These are phyloP conservation scores for Embiotoca jacksoni DNA, from an alignment of 2,113 vertebrate species.

Conservation along the genomic window DNA sequence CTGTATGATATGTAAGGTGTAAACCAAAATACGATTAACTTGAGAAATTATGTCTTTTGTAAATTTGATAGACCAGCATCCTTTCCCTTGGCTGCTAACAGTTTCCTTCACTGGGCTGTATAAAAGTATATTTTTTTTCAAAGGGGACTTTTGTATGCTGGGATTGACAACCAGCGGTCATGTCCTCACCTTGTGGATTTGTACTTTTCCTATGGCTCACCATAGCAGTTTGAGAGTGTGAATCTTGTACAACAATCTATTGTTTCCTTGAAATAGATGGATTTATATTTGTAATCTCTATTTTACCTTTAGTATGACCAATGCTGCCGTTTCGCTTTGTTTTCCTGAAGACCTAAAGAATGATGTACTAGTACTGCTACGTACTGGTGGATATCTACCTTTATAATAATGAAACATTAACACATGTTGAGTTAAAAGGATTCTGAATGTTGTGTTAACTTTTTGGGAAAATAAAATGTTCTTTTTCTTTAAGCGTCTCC, in stretches of 20 bases:
- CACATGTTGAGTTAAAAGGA: constrained; percentile 56
- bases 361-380: constrained; percentile 39
- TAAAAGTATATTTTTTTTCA: constrained; percentile 67
- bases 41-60: constrained; percentile 56
- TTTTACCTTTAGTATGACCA: constrained; percentile 70
- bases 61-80: constrained; percentile 67
- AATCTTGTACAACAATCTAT: constrained; percentile 69
- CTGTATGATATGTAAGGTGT: constrained; percentile 53
- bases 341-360: constrained; percentile 53
- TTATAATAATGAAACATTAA: constrained; percentile 71
- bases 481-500: constrained; percentile 53
- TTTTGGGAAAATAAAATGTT: constrained; percentile 67
- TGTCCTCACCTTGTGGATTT: constrained; percentile 57
- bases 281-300: constrained; percentile 82
- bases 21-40: constrained; percentile 76
- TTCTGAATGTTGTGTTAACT: constrained; percentile 75
- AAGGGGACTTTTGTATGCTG: constrained; percentile 29
- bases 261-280: constrained; percentile 73
- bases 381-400: constrained; percentile 52
- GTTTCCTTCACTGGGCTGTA: constrained; percentile 39
- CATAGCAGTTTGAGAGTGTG: constrained; percentile 60
- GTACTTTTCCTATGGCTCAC: constrained; percentile 54
- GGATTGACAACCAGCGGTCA: constrained; percentile 24
- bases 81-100: constrained; percentile 62
- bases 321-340: constrained; percentile 63